Percentiles rank a stretch among this genome's conserved stretches.
phyloP scores from a whole-genome alignment of 2,113 vertebrate species.

The Natator depressus region DNA sequence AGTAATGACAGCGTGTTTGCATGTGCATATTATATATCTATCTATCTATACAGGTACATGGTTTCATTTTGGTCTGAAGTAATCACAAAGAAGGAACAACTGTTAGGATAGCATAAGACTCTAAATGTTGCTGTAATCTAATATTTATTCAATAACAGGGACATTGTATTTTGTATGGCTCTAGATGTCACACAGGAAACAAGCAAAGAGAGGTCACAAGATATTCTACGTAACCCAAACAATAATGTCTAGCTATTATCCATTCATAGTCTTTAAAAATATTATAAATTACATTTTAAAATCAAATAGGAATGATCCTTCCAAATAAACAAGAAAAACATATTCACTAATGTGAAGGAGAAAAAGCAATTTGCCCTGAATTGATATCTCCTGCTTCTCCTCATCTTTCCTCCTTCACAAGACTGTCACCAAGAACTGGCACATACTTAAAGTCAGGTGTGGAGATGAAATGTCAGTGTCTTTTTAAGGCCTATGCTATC shows the following conservation, averaged over 20 bases:
- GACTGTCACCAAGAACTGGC: background rate
- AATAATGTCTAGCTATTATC: conserved; percentile 41
- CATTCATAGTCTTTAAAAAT: conserved; percentile 24
- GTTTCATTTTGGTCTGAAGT: background rate
- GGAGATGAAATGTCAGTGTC: background rate
- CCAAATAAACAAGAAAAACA: background rate
- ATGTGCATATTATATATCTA: background rate
- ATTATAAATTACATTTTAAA: background rate
- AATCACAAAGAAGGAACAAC: conserved; percentile 31
- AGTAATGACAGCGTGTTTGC: background rate
- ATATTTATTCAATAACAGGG: conserved; percentile 37
- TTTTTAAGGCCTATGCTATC: background rate
- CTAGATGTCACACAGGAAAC: conserved; percentile 21
- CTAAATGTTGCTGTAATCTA: conserved; percentile 27
- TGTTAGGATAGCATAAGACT: conserved; percentile 17
- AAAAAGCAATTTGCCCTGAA: background rate
- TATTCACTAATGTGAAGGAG: background rate
- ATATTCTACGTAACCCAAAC: conserved; percentile 51
- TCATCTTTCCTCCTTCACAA: background rate
- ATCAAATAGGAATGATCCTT: background rate
- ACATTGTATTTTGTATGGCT: conserved; percentile 7
- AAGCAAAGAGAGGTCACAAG: conserved; percentile 48
- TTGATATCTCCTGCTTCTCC: rapidly evolving
- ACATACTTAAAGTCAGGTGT: conserved; percentile 23
- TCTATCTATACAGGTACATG: background rate